Conservation (phyloP, 2,797 vertebrate genomes). For the Falco berigora region DNA sequence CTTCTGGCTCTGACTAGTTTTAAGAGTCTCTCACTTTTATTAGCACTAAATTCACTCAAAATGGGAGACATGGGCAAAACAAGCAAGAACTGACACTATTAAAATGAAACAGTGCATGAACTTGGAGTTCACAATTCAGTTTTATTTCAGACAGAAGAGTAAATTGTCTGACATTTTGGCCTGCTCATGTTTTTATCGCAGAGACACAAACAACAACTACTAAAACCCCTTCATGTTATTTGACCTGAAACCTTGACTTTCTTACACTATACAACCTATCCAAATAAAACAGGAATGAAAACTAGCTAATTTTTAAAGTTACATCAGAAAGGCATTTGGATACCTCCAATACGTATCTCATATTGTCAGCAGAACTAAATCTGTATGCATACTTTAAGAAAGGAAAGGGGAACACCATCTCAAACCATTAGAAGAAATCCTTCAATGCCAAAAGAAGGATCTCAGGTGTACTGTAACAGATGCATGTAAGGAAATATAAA, state of each 20-base stretch:
- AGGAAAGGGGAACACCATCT: neutral
- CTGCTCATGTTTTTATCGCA: conserved; percentile 8
- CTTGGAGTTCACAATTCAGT: conserved; percentile 30
- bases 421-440: neutral
- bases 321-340: neutral
- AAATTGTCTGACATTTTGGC: conserved; percentile 43
- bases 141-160: conserved; percentile 44
- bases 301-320: neutral
- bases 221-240: neutral
- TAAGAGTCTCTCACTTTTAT: conserved; percentile 41
- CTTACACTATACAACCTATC: neutral
- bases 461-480: neutral
- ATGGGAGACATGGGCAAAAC: neutral
- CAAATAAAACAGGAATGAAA: neutral
- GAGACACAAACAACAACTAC: neutral
- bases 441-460: neutral
- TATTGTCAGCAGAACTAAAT: neutral
- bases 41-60: conserved; percentile 51
- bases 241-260: conserved; percentile 12
- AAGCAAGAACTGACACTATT: conserved; percentile 20
- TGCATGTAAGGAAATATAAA: neutral
- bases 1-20: neutral
- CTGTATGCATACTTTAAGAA: neutral
- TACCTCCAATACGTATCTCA: neutral
- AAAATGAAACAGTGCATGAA: conserved; percentile 45